Evolutionary conservation across 2,888 invertebrate genomes (phyloP).

Genomic region (Frankliniella intonsa): DNA sequence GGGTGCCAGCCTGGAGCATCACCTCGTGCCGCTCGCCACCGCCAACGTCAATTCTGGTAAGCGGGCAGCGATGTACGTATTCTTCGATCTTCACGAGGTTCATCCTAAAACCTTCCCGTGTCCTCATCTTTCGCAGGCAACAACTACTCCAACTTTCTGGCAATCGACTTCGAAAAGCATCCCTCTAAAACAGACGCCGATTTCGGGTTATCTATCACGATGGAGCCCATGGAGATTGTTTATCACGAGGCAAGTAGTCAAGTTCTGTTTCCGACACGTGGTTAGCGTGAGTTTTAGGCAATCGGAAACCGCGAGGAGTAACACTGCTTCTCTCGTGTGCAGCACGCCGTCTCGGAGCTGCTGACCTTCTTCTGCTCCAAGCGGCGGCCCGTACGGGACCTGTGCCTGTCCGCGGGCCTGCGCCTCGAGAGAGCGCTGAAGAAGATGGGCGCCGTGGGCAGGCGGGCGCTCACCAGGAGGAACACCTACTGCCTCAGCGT

Average conservation of each 20-base stretch:
- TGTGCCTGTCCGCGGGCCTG: constrained; percentile 36
- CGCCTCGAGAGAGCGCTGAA: constrained; percentile 42
- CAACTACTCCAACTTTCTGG: constrained; percentile 64
- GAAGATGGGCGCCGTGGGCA: constrained; percentile 50
- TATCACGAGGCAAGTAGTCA: constrained; percentile 64
- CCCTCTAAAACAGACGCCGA: constrained; percentile 61
- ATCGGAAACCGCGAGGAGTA: neutral
- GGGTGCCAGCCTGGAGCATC: constrained; percentile 67
- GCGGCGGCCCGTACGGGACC: constrained; percentile 36
- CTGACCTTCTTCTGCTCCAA: constrained; percentile 53
- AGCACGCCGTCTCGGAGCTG: constrained; percentile 69
- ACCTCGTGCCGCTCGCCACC: constrained; percentile 63
- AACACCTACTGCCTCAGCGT: constrained; percentile 65
- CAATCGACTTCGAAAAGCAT: constrained; percentile 69
- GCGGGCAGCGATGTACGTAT: neutral
- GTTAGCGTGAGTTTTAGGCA: neutral
- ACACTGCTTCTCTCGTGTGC: constrained; percentile 39
- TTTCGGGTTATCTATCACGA: constrained; percentile 60
- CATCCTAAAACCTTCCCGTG: neutral
- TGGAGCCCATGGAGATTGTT: constrained; percentile 70
- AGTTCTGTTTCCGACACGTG: constrained; percentile 20
- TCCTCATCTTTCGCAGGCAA: constrained; percentile 47
- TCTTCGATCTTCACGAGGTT: neutral
- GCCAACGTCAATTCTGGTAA: constrained; percentile 55
- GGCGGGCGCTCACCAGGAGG: constrained; percentile 48